Evolutionary conservation across 2,888 invertebrate genomes (phyloP).

Genomic region (Epinotia demarniana): DNA sequence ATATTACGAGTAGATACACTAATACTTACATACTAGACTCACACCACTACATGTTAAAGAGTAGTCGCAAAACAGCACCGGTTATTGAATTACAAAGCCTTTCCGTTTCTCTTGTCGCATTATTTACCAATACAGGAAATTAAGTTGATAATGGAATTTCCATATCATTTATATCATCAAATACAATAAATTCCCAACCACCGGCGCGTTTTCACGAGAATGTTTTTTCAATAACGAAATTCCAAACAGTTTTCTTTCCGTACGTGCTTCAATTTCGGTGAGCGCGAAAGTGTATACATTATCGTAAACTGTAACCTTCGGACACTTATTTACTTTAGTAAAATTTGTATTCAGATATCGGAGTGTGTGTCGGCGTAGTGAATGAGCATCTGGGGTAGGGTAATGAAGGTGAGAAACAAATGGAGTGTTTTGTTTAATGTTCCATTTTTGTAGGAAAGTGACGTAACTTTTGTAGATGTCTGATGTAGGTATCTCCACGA

Average conservation of each 20-base stretch:
- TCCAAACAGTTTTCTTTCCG: constrained; percentile 52
- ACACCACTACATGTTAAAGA: too few species aligned
- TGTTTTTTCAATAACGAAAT: constrained; percentile 61
- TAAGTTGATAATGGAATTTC: constrained; percentile 45
- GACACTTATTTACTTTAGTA: constrained; percentile 50
- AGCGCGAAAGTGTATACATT: constrained; percentile 45
- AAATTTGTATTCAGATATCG: constrained; percentile 49
- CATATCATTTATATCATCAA: constrained; percentile 44
- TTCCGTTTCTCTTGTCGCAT: constrained; percentile 32
- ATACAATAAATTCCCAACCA: constrained; percentile 44
- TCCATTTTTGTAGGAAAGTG: background rate
- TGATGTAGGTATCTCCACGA: too few species aligned
- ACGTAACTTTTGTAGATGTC: too few species aligned
- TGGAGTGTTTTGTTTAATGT: constrained; percentile 17
- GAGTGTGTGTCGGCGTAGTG: constrained; percentile 37
- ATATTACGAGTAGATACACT: too few species aligned
- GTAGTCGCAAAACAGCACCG: constrained; percentile 11
- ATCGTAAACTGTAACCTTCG: constrained; percentile 50
- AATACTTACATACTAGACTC: too few species aligned
- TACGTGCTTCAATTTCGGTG: constrained; percentile 52
- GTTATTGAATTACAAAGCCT: constrained; percentile 33
- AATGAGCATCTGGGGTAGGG: constrained; percentile 23
- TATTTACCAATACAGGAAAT: constrained; percentile 45
- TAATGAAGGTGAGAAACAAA: constrained; percentile 28
- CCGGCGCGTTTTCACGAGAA: constrained; percentile 48